These are phyloP conservation scores for Leptogaster cylindrica DNA, from an alignment of 2,888 invertebrate genomes.

Conservation along the genomic window DNA sequence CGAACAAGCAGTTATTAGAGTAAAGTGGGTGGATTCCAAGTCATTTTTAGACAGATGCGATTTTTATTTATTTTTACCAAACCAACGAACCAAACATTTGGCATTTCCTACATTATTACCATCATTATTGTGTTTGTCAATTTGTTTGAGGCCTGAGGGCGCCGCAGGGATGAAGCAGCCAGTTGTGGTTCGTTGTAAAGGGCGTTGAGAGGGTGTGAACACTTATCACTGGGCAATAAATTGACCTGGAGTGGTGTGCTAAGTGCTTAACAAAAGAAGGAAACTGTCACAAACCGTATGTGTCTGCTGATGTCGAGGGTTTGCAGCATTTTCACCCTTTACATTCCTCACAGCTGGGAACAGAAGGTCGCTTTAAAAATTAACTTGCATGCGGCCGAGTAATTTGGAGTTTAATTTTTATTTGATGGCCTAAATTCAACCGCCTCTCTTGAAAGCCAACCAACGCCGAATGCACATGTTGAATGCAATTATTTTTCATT, in stretches of 20 bases:
- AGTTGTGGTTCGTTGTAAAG: too few relatives aligned
- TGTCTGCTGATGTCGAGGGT: too few relatives aligned
- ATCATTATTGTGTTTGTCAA: constrained; percentile 18
- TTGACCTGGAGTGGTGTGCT: constrained; percentile 10
- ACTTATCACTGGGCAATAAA: too few relatives aligned
- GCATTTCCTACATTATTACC: constrained; percentile 28
- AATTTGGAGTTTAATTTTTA: constrained; percentile 3
- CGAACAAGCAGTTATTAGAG: not conserved
- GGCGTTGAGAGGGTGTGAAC: too few relatives aligned
- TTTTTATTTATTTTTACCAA: constrained; percentile 17
- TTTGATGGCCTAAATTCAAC: constrained; percentile 12
- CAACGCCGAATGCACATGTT: constrained; percentile 18
- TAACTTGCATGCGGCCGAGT: too few relatives aligned
- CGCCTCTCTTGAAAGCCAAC: not conserved
- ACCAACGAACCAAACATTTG: constrained; percentile 16
- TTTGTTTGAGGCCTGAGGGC: not conserved
- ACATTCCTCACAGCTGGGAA: too few relatives aligned
- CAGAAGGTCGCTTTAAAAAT: not conserved
- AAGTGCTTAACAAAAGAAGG: not conserved
- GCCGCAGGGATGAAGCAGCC: too few relatives aligned
- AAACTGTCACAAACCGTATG: too few relatives aligned
- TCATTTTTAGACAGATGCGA: constrained; percentile 30
- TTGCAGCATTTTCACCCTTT: too few relatives aligned
- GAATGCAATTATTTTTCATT: constrained; percentile 42
- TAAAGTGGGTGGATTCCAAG: not conserved